These are phyloP conservation scores for Amphiduros pacificus DNA, from an alignment of 2,888 invertebrate genomes.

Conservation along the genomic window DNA sequence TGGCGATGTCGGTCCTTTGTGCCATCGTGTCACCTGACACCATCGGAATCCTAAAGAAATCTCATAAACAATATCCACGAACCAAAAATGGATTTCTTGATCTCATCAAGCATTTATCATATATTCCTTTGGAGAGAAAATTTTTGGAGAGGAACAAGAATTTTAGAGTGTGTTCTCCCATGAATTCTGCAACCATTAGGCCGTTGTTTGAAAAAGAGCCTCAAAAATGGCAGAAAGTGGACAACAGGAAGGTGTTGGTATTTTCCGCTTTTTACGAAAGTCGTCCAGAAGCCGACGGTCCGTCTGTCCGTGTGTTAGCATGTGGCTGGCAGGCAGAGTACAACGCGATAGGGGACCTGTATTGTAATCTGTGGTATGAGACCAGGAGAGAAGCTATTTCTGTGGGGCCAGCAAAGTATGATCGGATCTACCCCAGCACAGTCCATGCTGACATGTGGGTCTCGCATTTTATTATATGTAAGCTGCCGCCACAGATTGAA, in stretches of 20 bases:
- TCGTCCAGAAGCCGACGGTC: conserved; percentile 19
- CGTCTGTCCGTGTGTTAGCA: conserved; percentile 25
- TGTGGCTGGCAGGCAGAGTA: conserved; percentile 24
- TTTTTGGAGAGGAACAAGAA: neutral
- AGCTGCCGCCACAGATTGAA: conserved; percentile 1
- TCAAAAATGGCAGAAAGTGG: conserved; percentile 22
- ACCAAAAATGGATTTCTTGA: neutral
- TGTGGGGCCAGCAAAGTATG: conserved; percentile 22
- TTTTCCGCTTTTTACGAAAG: conserved; percentile 28
- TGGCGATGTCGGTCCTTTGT: too few relatives aligned
- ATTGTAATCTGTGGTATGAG: conserved; percentile 27
- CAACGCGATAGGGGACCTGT: conserved; percentile 21
- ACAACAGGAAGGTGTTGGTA: conserved; percentile 18
- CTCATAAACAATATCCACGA: neutral
- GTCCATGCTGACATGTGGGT: conserved; percentile 23
- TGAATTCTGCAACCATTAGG: neutral
- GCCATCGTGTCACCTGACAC: too few relatives aligned
- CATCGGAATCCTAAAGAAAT: too few relatives aligned
- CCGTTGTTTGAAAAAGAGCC: conserved; percentile 17
- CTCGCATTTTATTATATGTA: conserved; percentile 27
- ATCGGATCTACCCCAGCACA: conserved; percentile 24
- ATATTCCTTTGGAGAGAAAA: neutral
- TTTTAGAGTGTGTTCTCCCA: neutral
- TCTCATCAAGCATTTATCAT: neutral
- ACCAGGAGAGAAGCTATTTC: neutral